Base-by-base conservation (phyloP, 2,888 invertebrate genomes). In the Oithona nana region DNA sequence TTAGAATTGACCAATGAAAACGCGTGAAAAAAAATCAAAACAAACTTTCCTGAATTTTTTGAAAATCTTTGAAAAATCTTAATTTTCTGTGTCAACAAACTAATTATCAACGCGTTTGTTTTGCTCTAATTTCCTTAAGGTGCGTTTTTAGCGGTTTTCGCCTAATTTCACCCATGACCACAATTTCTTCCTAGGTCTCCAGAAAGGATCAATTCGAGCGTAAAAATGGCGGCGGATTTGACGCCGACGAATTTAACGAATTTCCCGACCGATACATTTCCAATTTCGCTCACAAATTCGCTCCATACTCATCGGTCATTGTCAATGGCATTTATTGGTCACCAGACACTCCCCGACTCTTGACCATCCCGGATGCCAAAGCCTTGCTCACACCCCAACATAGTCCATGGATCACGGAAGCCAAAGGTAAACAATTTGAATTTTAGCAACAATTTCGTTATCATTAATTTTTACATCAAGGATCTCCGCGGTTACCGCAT, bases 311-410 rank as follows among this genome's bases (percentile, higher is more conserved):
- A 0, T 93, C 94, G 0, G 90, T 94, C 1, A 83, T 99, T 65
- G 80, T 99, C 54, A 99, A 99, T 72, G 92, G 98, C 29, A 98
- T 99, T 69, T 99, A 97, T 75, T 99, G 95, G 94, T 95, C 94
- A 0, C 88, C 93, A 0, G 89, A 88, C 69, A 88, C 94, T 66
- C 98, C 98, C 0, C 90, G 95, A 71, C 74, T 98, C 30, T 78
- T 99, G 61, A 93, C 95, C 1, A 92, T 98, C 67, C 97, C 98
- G 0, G 98, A 99, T 73, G 97, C 98, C 1, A 99, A 99, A 74
- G 84, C 86, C 68, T 77, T 99, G 1, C 76, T 98, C 24, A 78
- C 87, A 57, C 88, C 93, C 0, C 84, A 88, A 0, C 82, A 87
- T 68, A 87, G 88, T 0, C 95, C 95, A 0, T 95, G 95, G 95